A percentile compares a stretch with the other conserved stretches of the same genome.
These are phyloP conservation scores for Syrrhaptes paradoxus DNA, from an alignment of 2,113 vertebrate genomes.

Conservation along the genomic window DNA sequence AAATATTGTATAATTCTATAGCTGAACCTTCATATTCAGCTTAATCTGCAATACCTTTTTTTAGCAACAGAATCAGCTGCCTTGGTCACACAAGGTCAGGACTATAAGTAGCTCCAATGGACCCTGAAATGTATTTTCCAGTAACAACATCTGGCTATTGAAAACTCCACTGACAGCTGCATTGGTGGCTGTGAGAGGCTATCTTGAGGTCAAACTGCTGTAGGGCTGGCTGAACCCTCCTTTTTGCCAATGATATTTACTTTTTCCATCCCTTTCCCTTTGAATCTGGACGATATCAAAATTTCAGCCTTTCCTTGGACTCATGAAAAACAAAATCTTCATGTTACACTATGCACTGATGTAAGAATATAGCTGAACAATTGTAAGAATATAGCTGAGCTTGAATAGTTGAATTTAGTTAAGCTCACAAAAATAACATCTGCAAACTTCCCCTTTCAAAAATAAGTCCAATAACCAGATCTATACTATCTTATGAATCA, in stretches of 20 bases:
- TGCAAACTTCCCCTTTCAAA: neutral
- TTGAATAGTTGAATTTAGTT: neutral
- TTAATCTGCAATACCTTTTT: conserved; percentile 48
- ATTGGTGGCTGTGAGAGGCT: conserved; percentile 55
- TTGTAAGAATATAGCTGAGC: neutral
- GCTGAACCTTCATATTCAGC: conserved; percentile 32
- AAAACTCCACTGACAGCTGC: conserved; percentile 65
- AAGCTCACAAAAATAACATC: neutral
- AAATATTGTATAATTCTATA: conserved; percentile 21
- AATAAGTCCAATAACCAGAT: neutral
- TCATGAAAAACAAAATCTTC: conserved; percentile 21
- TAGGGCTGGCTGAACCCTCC: conserved; percentile 59
- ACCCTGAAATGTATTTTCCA: conserved; percentile 62
- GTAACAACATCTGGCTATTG: conserved; percentile 73
- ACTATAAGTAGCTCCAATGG: conserved; percentile 66
- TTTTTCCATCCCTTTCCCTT: conserved; percentile 23
- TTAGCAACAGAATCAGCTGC: conserved; percentile 42
- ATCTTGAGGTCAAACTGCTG: conserved; percentile 70
- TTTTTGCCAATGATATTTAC: conserved; percentile 37
- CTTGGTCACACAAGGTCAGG: conserved; percentile 55
- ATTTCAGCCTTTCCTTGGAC: conserved; percentile 12
- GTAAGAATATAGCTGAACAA: neutral
- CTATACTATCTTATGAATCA: neutral
- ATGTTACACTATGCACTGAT: neutral
- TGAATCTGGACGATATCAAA: conserved; percentile 57